These are phyloP conservation scores for Drosophila saltans DNA, from an alignment of 1,140 invertebrate species.

Conservation along the genomic window DNA sequence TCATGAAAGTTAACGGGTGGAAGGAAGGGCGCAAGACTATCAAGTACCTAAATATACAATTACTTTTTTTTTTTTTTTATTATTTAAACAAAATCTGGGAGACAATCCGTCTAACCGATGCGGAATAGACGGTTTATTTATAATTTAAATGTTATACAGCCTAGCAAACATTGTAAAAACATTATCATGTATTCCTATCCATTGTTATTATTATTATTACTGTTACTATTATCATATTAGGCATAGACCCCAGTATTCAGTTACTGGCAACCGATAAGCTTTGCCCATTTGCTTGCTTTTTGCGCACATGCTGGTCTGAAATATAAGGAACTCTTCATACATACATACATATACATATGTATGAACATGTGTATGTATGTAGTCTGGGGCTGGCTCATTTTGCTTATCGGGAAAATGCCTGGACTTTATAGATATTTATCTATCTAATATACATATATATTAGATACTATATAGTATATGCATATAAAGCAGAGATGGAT, in stretches of 20 bases:
- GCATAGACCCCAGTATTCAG: neutral
- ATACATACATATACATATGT: neutral
- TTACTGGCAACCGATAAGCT: conserved; percentile 51
- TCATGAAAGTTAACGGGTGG: no score
- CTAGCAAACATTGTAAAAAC: conserved; percentile 30
- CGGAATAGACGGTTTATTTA: conserved; percentile 17
- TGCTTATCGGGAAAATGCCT: conserved; percentile 38
- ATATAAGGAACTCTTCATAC: neutral
- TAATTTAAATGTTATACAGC: conserved; percentile 14
- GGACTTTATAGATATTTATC: conserved; percentile 48
- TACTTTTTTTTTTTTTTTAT: no score
- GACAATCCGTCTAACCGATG: neutral
- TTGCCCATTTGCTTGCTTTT: conserved; percentile 33
- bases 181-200: conserved; percentile 10
- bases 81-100: no score
- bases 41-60: no score
- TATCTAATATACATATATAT: conserved; percentile 41
- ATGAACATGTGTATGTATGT: neutral
- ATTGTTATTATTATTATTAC: neutral
- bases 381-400: neutral
- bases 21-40: no score
- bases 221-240: conserved; percentile 7
- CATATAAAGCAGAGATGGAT: conserved; percentile 12
- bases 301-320: conserved; percentile 48
- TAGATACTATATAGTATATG: neutral